phyloP scores from a whole-genome alignment of 2,113 vertebrate genomes.

The Platycercus adscitus region DNA sequence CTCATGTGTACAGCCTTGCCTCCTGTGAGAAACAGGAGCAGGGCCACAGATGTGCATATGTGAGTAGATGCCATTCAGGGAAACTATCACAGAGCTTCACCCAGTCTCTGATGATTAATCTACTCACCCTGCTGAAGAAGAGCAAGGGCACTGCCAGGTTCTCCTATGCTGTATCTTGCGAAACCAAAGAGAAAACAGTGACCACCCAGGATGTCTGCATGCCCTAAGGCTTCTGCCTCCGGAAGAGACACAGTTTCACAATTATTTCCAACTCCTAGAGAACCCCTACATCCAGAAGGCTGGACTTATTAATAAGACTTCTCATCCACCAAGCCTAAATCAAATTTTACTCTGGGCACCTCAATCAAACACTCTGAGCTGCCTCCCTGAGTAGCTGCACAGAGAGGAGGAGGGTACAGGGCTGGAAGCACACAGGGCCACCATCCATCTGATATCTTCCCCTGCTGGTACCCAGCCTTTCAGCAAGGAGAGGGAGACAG shows the following conservation, averaged over 20 bases:
- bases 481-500: neutral
- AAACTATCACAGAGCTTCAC: neutral
- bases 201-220: neutral
- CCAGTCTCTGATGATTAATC: neutral
- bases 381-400: neutral
- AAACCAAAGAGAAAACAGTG: neutral
- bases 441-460: neutral
- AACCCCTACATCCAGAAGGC: neutral
- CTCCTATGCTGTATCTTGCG: neutral
- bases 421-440: fast-evolving
- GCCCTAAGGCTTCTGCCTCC: neutral
- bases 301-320: neutral
- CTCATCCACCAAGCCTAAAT: neutral
- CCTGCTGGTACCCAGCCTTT: neutral
- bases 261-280: neutral
- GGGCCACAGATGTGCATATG: fast-evolving
- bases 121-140: neutral
- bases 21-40: neutral
- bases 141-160: neutral
- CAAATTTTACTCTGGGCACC: neutral
- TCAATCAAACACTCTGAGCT: neutral
- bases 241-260: neutral
- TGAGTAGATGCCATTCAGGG: neutral
- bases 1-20: fast-evolving
- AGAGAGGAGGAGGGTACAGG: neutral